Base-by-base conservation (phyloP, 30 jellyfish, hydroid and myxozoan genomes). In the Hydractinia echinata region DNA sequence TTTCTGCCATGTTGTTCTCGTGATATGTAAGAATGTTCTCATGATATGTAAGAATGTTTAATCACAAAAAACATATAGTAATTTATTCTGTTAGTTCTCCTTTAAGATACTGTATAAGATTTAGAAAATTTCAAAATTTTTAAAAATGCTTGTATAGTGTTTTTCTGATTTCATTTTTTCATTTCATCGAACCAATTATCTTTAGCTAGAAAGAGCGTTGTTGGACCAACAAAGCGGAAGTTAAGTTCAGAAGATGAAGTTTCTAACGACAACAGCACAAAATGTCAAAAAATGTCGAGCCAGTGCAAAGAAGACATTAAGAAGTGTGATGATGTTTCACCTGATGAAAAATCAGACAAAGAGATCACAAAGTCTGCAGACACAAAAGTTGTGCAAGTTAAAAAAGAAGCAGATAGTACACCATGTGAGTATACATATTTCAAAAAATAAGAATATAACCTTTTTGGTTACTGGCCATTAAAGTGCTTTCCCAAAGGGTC, bases 201-300 rank as follows among this genome's bases (percentile, higher is more conserved):
- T 7, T 71, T 58, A 71, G 81, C 81, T n/a, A 54, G 81, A 7
- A 71, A 71, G 50, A 19, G 60, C 1, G 52, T 71, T 4, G 81
- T 71, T 30, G 81, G 81, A 7, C 81, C 81, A 7, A 71, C 81
- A 3, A 71, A 71, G n/a, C 55, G 81, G 13, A 71, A 71, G 50
- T 58, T 71, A 54, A 71, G 81, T 19, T 54, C 18, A n/a, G 81
- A 71, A 8, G 50, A 50, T 19, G n/a, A 8, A 19, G 66, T 15
- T 5, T 5, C 44, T 71, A 11, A 71, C 52, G 61, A 71, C 30
- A 71, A 5, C 81, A 19, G 66, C n/a, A 58, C 55, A 71, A 50
- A 50, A 9, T 50, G 44, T 19, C 44, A 71, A 71, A 71, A 71
- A 52, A 50, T 18, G 2, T 18, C 15, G 3, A 58, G 69, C 18